phyloP scores from a whole-genome alignment of 2,888 invertebrate genomes.

The Leucophora obtusa region DNA sequence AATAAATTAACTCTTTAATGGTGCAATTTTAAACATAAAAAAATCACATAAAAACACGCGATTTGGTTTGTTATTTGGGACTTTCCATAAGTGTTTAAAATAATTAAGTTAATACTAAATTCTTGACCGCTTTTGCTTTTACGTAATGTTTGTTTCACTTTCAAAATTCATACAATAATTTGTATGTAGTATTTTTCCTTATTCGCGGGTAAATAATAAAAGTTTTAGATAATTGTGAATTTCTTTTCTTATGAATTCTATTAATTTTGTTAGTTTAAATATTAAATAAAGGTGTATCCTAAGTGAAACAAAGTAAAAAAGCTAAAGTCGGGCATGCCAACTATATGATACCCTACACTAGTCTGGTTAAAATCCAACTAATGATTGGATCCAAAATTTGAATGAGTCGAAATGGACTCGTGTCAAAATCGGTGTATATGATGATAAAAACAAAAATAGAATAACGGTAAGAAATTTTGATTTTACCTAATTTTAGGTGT shows the following conservation, averaged over 20 bases:
- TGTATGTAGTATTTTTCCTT: constrained; percentile 5
- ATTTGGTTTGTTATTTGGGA: not conserved
- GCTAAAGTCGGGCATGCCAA: too few relatives aligned
- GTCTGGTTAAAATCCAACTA: too few relatives aligned
- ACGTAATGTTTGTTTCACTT: not conserved
- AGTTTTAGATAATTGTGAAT: not conserved
- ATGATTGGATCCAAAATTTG: too few relatives aligned
- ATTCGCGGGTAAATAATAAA: not conserved
- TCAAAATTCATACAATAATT: not conserved
- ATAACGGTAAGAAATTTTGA: too few relatives aligned
- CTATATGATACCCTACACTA: too few relatives aligned
- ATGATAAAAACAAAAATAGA: too few relatives aligned
- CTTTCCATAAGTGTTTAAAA: not conserved
- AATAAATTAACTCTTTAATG: not conserved
- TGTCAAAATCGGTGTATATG: too few relatives aligned
- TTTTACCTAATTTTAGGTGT: too few relatives aligned
- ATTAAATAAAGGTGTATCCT: too few relatives aligned
- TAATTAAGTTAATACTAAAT: not conserved
- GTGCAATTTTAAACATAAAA: not conserved
- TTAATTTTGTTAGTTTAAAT: too few relatives aligned
- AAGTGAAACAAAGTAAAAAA: too few relatives aligned
- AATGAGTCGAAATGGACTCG: too few relatives aligned
- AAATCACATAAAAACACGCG: not conserved
- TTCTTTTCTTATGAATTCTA: not conserved
- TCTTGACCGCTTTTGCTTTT: not conserved